Evolutionary conservation across 1,140 invertebrate species (phyloP), one percentile per base, ranked within the genome.

Genomic region (Lethrus apterus): DNA sequence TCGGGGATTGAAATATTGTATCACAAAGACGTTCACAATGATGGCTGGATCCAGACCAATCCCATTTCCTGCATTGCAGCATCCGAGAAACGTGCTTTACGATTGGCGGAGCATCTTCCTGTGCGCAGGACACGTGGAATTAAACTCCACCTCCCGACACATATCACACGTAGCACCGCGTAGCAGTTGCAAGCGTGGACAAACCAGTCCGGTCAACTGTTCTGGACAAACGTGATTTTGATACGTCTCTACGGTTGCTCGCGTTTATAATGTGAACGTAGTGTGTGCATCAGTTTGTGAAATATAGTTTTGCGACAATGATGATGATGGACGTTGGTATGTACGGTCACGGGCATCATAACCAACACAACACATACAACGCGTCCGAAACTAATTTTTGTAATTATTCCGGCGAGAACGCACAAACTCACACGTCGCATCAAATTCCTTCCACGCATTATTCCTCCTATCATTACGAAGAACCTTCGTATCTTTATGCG

Each of bases 311-410:
- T 11, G 35, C 35, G 61, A 73, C 65, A 65, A 76, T 75, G 75
- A 76, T 76, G 70, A 81, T 75, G 76, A 81, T 81, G 78, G 78
- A 81, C 74, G 74, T 81, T 73, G 76, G 67, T 38, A 81, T 83
- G 79, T 83, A 80, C 71, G 77, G 77, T 57, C 69, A 73, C 66
- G 70, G 70, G 64, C 65, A 67, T 54, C 64, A 61, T 56, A 69
- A 64, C 57, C 68, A 65, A 56, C 58, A 58, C 41, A 55, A 48
- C 44, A 54, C 53, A 30, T 34, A 56, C 30, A 59, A 60, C 32
- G 35, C 57, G 5, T 30, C 58, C 13, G 72, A 71, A 58, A 70
- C 72, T 51, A 66, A 68, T 60, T 70, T 72, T 56, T 68, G 71
- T 49, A 69, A 68, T 56, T 74, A 73, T 57, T 31, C 50, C 19